Evolutionary conservation across 2,113 vertebrate genomes (phyloP).

Genomic region (Trogon surrucura): DNA sequence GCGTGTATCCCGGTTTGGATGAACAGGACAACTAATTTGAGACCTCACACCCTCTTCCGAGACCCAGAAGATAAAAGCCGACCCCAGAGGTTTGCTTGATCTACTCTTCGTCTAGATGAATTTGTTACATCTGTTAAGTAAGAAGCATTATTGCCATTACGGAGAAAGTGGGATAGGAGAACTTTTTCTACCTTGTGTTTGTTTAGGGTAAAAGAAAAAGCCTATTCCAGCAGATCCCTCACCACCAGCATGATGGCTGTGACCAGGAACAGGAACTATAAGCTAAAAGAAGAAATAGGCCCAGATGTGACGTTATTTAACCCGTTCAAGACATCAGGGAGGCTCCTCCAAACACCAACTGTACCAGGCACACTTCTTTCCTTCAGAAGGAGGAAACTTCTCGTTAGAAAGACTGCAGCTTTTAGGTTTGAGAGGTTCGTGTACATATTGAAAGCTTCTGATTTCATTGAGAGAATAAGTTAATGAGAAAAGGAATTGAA

Average conservation of each 20-base stretch:
- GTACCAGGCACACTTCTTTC: neutral
- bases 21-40: conserved; percentile 33
- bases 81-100: neutral
- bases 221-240: neutral
- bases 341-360: neutral
- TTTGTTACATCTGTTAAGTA: neutral
- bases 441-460: neutral
- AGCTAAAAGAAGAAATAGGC: neutral
- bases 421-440: neutral
- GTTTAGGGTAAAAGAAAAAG: neutral
- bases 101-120: neutral
- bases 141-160: neutral
- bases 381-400: neutral
- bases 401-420: neutral
- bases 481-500: neutral
- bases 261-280: neutral
- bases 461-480: neutral
- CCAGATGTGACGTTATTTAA: neutral
- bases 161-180: neutral
- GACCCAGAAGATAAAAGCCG: conserved; percentile 3
- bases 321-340: neutral
- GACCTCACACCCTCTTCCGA: neutral
- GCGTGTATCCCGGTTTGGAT: neutral
- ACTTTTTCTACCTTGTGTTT: neutral
- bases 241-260: neutral